Base-by-base conservation (phyloP, 2,888 invertebrate genomes). In the Philopedon plagiatum region DNA sequence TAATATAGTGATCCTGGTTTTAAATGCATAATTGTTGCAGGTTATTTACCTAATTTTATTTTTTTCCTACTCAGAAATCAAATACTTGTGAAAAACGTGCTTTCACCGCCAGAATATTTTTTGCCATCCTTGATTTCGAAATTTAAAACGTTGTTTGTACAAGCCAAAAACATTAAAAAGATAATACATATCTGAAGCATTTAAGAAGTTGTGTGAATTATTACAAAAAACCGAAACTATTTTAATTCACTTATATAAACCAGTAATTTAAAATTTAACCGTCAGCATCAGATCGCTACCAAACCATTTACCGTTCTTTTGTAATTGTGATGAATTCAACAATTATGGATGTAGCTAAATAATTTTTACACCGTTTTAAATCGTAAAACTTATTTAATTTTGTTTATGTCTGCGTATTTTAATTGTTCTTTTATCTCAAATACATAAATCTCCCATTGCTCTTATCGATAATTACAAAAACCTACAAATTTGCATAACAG, bases 251-350 rank as follows among this genome's bases (percentile, higher is more conserved):
- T 58, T 21, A 21, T n/a, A n/a, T 26, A 19, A 39, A 21, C 58
- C 58, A 58, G 39, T 58, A 5, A 58, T 58, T 58, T 58, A 21
- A 58, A 5, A 58, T 58, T 58, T 58, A 21, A 58, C 26, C 39
- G 39, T 58, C 58, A 21, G 39, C 21, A 23, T 58, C 21, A 9
- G 34, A 58, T 39, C 13, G n/a, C 39, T 13, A 32, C 39, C 23
- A 58, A 21, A 39, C 8, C 23, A 8, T 58, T 58, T 58, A 58
- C 19, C 21, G 58, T 34, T 58, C 39, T 21, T 58, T 37, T 37
- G 13, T 39, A 58, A 58, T 58, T 58, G 58, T 18, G 19, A n/a
- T n/a, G n/a, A 21, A 21, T 39, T 46, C 46, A 11, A 46, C 46
- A 46, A 46, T 46, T 46, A 46, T 11, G 23, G 23, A 21, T 46